These are phyloP conservation scores for Troglohyphantes excavatus DNA, from an alignment of 2,888 invertebrate genomes.

Conservation along the genomic window DNA sequence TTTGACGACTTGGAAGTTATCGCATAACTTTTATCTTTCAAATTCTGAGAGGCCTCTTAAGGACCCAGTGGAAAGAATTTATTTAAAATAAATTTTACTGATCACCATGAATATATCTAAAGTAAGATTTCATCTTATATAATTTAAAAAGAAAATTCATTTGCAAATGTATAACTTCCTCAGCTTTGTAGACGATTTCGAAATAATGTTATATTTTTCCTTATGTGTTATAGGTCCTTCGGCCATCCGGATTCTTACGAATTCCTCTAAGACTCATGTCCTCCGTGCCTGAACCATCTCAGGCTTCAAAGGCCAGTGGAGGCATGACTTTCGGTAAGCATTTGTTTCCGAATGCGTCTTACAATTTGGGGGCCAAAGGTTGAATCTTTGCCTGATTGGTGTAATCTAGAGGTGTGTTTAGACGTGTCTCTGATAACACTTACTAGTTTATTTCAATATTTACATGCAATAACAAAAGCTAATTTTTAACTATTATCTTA, in stretches of 20 bases:
- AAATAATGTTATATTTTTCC: background rate
- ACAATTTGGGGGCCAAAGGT: background rate
- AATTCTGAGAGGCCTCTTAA: too few relatives aligned
- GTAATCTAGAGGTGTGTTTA: background rate
- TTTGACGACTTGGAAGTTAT: too few relatives aligned
- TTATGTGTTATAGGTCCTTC: conserved; percentile 15
- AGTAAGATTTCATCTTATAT: conserved; percentile 1
- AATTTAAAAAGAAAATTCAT: background rate
- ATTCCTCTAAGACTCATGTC: conserved; percentile 38
- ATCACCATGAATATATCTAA: conserved; percentile 15
- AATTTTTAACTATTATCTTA: too few relatives aligned
- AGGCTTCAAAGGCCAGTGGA: conserved; percentile 17
- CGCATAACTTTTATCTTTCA: too few relatives aligned
- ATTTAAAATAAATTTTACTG: background rate
- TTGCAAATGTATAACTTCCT: background rate
- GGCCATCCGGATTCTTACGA: conserved; percentile 28
- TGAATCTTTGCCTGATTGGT: background rate
- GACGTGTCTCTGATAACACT: background rate
- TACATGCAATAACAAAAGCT: too few relatives aligned
- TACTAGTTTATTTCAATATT: background rate
- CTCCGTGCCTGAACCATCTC: conserved; percentile 33
- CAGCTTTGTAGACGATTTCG: background rate
- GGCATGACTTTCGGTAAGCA: conserved; percentile 62
- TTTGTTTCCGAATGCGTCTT: background rate
- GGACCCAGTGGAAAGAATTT: too few relatives aligned